phyloP scores from a whole-genome alignment of 2,113 vertebrate species.

The Poicephalus gulielmi region DNA sequence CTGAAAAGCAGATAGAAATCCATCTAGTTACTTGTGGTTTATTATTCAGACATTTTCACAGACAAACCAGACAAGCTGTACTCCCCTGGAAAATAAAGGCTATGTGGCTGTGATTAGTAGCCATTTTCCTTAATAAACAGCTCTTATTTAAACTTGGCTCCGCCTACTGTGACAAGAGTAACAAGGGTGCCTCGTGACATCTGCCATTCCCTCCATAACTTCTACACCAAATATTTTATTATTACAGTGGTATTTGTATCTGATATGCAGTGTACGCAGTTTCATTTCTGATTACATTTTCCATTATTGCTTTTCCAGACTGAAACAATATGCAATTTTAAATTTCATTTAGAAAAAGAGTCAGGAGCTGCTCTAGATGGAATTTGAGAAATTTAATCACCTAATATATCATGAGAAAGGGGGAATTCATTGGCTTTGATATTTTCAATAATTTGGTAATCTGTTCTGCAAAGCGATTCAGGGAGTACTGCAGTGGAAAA shows the following conservation, averaged over 20 bases:
- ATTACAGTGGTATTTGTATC: neutral
- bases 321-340: neutral
- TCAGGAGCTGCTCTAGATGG: neutral
- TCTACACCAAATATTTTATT: neutral
- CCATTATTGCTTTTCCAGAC: neutral
- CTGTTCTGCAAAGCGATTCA: neutral
- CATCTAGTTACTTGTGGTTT: neutral
- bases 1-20: neutral
- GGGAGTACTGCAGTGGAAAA: neutral
- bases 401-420: neutral
- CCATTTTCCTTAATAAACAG: neutral
- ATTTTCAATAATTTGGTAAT: neutral
- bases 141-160: neutral
- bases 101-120: neutral
- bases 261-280: neutral
- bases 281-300: neutral
- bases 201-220: neutral
- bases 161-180: neutral
- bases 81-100: neutral
- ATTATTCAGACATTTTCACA: neutral
- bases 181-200: neutral
- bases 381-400: neutral
- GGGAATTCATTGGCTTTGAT: neutral
- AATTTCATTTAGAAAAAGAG: neutral
- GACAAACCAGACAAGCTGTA: neutral